Base-by-base conservation (phyloP, 2,113 vertebrate species). In the Amazona guildingii region DNA sequence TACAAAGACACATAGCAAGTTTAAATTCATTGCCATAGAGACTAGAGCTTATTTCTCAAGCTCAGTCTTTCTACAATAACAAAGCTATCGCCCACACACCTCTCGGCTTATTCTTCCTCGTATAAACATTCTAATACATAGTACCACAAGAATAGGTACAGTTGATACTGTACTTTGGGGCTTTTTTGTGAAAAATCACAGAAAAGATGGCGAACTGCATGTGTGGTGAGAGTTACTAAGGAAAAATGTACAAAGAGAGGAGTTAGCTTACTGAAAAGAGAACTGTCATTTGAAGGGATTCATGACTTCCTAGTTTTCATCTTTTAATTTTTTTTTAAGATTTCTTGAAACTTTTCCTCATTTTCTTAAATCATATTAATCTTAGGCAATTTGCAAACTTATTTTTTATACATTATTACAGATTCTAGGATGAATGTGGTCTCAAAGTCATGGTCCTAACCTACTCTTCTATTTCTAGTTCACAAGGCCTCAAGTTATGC, bases 1-100 rank as follows among this genome's bases (percentile, higher is more conserved):
- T 80, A n/a, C 59, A 59, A 28, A 48, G 52, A 28, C 77, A 81
- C 68, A 28, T 95, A 57, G 52, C 17, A 76, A 88, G 39, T 93
- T 93, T 92, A 82, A 90, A 52, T 94, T 96, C 83, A 93, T 96
- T 96, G 88, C 94, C 94, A 96, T 94, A 90, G 93, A 91, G 94
- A 97, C 77, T 93, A 69, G 17, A 46, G 68, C 74, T 95, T 96
- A 72, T 78, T 92, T 96, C 79, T 92, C 80, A 86, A 88, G 88
- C 62, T 93, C 66, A 79, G 52, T 79, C 79, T 96, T 92, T 86
- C 79, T 82, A 52, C 62, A 82, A n/a, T 66, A 95, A 92, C 73
- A 94, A 95, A 93, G 69, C 76, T 75, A 17, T 88, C 88, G 7
- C 92, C 92, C 92, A 93, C 95, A 86, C 72, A 92, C 63, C 20